Percentiles rank a stretch among this genome's conserved stretches.
Conservation (phyloP, 2,113 vertebrate species). For the Petrocephalus zakoni region DNA sequence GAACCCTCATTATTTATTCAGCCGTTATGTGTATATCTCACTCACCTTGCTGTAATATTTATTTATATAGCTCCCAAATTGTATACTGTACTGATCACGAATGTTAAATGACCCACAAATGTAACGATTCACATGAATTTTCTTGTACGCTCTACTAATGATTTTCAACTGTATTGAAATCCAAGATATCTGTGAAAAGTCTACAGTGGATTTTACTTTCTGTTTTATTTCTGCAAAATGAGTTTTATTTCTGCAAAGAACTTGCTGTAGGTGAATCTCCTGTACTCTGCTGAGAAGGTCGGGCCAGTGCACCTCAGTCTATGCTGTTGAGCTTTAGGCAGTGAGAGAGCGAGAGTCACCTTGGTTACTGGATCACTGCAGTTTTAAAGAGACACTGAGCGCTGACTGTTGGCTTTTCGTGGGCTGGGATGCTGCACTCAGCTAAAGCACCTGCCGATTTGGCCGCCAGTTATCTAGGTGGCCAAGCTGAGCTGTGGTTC, state of each 20-base stretch:
- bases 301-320: not conserved
- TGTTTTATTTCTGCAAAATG: not conserved
- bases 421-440: not conserved
- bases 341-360: not conserved
- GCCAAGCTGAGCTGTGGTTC: not conserved
- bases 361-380: constrained; percentile 56
- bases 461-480: not conserved
- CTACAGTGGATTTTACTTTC: not conserved
- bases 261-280: not conserved
- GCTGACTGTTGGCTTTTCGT: constrained; percentile 44
- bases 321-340: not conserved
- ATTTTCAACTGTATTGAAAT: not conserved
- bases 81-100: not conserved
- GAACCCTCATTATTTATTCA: not conserved
- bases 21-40: not conserved
- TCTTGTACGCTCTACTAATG: not conserved
- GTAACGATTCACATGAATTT: not conserved
- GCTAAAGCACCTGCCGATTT: not conserved
- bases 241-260: not conserved
- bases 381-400: constrained; percentile 35
- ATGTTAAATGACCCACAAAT: not conserved
- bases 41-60: not conserved
- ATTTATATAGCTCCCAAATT: not conserved
- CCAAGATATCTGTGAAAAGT: not conserved
- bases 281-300: not conserved